Evolutionary conservation across 2,113 vertebrate genomes (phyloP), one percentile per base, ranked within the genome.

Genomic region (Gadus chalcogrammus): DNA sequence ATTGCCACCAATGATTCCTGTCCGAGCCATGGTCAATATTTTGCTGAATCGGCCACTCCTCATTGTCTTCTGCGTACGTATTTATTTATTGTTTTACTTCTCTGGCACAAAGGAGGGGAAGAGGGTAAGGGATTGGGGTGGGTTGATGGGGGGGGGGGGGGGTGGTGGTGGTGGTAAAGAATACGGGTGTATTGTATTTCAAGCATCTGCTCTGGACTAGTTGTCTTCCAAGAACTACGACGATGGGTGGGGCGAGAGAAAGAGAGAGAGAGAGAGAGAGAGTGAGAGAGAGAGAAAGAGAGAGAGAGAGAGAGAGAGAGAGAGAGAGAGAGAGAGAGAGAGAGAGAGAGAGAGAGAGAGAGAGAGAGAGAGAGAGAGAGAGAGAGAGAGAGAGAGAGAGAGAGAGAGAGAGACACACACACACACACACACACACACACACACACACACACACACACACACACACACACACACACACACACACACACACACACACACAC

Each of bases 191-290:
- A 28, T 73, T 69, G 70, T 55, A 58, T 78, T 80, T 76, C 69
- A 73, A 64, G 52, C 71, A 76, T 67, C 60, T 79, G 81, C 68
- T 60, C 64, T 15, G 55, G 64, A 79, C 72, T 80, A 70, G 75
- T 79, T 80, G 83, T 65, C 71, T 76, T 77, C 77, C 74, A 61
- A 65, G 78, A 78, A 68, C 66, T 76, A 38, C 62, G 65, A 71
- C 53, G 72, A 71, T 75, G 68, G 71, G 70, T 67, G 72, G 53
- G 66, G 73, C 77, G 1, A n/a, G 55, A 58, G 55, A 58, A 48
- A 48, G 42, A 48, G 42, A 48, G 42, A 58, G n/a, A 9, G 15
- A n/a, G 15, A 17, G n/a, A 17, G n/a, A 58, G 5, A n/a, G n/a
- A 58, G 20, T 1, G 20, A 20, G 20, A 20, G 20, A 20, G 20